Evolutionary conservation across 2,888 invertebrate species (phyloP).

Genomic region (Tridacna crocea): DNA sequence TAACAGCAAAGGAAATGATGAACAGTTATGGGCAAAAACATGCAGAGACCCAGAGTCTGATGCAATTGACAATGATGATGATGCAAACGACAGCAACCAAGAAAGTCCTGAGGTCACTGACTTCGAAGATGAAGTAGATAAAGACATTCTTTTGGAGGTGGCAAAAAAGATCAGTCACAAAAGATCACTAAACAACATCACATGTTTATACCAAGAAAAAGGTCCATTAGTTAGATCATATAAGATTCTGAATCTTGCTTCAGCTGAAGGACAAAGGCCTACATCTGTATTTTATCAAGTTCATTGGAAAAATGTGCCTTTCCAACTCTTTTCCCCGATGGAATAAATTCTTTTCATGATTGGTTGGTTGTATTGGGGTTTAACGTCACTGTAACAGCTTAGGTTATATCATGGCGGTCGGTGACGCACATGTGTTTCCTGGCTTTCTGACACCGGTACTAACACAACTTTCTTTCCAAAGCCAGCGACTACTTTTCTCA

Average conservation of each 20-base stretch:
- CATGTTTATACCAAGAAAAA: constrained; percentile 34
- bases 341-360: no score
- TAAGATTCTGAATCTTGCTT: constrained; percentile 30
- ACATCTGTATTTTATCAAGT: constrained; percentile 39
- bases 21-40: constrained; percentile 11
- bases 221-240: constrained; percentile 32
- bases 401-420: no score
- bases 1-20: constrained; percentile 4
- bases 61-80: background rate
- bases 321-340: constrained; percentile 49
- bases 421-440: no score
- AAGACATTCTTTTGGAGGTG: constrained; percentile 29
- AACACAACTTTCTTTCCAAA: no score
- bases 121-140: constrained; percentile 43
- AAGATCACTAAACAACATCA: constrained; percentile 27
- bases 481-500: no score
- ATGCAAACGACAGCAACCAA: background rate
- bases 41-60: constrained; percentile 4
- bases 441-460: no score
- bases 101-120: constrained; percentile 7
- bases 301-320: constrained; percentile 45
- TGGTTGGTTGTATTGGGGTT: no score
- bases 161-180: constrained; percentile 31
- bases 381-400: no score
- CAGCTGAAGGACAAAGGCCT: constrained; percentile 30